A percentile compares a stretch with the other conserved stretches of the same genome.
Conservation (phyloP, 2,888 invertebrate genomes). For the Punctoribates punctum region DNA sequence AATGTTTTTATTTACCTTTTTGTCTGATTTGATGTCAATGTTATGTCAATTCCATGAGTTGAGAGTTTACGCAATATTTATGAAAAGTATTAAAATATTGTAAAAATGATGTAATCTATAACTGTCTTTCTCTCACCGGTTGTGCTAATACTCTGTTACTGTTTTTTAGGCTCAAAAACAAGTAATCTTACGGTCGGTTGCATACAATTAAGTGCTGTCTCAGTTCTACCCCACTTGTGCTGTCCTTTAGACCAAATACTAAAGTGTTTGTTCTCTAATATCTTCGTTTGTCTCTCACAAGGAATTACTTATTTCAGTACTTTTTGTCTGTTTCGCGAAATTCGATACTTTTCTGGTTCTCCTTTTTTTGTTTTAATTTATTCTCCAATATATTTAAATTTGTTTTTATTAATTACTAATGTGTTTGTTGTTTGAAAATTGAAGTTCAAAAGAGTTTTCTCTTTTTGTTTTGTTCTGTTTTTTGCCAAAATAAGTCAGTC, state of each 20-base stretch:
- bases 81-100: not conserved
- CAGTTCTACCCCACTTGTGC: conserved; percentile 31
- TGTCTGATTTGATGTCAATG: not conserved
- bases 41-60: not conserved
- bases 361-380: not conserved
- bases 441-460: not conserved
- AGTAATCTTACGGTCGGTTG: conserved; percentile 27
- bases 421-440: not conserved
- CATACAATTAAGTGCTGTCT: conserved; percentile 22
- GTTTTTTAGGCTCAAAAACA: conserved; percentile 2
- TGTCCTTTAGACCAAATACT: conserved; percentile 13
- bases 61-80: not conserved
- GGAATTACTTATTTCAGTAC: not conserved
- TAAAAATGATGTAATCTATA: not conserved
- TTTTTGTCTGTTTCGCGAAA: not conserved
- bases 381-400: not conserved
- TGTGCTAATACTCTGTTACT: conserved; percentile 5
- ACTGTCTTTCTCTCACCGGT: conserved; percentile 4
- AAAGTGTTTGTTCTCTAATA: not conserved
- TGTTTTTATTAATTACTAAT: not conserved
- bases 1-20: not conserved
- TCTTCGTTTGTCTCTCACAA: conserved; percentile 3
- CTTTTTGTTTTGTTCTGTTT: not conserved
- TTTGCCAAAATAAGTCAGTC: not conserved
- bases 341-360: not conserved